Conservation (phyloP, 64 coral and sea anemone genomes). For the Dendrophyllia cribrosa region DNA sequence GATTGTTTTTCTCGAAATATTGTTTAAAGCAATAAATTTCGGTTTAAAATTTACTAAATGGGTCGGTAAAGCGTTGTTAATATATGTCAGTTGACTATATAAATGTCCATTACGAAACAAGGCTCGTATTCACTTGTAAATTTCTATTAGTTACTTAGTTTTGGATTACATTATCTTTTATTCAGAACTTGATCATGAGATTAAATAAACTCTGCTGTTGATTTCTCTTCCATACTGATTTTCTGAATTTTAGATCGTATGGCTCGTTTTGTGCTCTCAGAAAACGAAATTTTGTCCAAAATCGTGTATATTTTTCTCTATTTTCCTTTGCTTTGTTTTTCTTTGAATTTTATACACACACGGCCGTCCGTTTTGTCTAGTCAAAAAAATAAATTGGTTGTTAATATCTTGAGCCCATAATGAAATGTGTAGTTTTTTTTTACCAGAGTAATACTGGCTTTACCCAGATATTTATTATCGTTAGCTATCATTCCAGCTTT, state of each 20-base stretch:
- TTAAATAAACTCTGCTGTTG: neutral
- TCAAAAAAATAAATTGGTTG: too few species aligned
- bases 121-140: conserved; percentile 45
- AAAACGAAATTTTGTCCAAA: neutral
- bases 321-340: neutral
- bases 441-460: too few species aligned
- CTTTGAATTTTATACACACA: neutral
- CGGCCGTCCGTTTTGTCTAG: too few species aligned
- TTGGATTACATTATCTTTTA: conserved; percentile 48
- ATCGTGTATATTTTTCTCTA: neutral
- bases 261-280: neutral
- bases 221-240: neutral
- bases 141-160: conserved; percentile 44
- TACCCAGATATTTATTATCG: too few species aligned
- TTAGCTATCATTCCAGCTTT: too few species aligned
- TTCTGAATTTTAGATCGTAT: neutral
- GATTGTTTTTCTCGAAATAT: conserved; percentile 67
- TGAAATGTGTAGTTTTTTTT: too few species aligned
- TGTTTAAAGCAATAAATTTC: conserved; percentile 1
- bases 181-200: neutral
- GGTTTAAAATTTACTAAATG: neutral
- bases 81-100: neutral
- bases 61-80: conserved; percentile 17
- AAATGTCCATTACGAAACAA: conserved; percentile 9
- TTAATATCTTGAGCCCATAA: too few species aligned